A percentile compares a stretch with the other conserved stretches of the same genome.
These are phyloP conservation scores for Ethmia dodecea DNA, from an alignment of 2,888 invertebrate species.

Conservation along the genomic window DNA sequence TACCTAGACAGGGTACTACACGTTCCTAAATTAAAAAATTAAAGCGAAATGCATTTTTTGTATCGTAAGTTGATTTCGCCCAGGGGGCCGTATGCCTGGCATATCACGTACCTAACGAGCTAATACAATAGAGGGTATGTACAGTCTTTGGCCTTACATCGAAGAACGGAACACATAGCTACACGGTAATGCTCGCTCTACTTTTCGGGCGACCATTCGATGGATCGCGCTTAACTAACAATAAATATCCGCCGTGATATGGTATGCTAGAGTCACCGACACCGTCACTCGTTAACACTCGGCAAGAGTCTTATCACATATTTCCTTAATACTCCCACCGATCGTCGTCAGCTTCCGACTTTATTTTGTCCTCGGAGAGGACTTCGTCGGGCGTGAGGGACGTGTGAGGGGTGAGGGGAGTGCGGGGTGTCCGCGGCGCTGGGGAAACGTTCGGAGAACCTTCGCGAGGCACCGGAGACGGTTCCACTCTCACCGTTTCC, in stretches of 20 bases:
- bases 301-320: slow-evolving; percentile 19
- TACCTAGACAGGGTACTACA: slow-evolving; percentile 60
- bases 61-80: slow-evolving; percentile 57
- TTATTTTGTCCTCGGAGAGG: slow-evolving; percentile 72
- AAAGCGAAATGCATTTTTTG: slow-evolving; percentile 75
- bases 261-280: slow-evolving; percentile 24
- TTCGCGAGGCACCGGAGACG: slow-evolving; percentile 81
- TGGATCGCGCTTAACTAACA: slow-evolving; percentile 25
- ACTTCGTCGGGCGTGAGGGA: slow-evolving; percentile 42
- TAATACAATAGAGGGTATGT: slow-evolving; percentile 42
- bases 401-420: slow-evolving; percentile 31
- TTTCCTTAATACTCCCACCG: slow-evolving; percentile 77
- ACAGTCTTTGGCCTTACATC: slow-evolving; percentile 75
- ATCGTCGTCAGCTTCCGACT: slow-evolving; percentile 79
- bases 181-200: slow-evolving; percentile 47
- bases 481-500: slow-evolving; percentile 87
- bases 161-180: slow-evolving; percentile 49
- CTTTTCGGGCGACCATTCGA: slow-evolving; percentile 27
- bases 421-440: slow-evolving; percentile 30
- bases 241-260: slow-evolving; percentile 35
- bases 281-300: slow-evolving; percentile 37
- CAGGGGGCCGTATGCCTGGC: slow-evolving; percentile 37
- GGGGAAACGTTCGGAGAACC: slow-evolving; percentile 50
- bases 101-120: slow-evolving; percentile 42
- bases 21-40: slow-evolving; percentile 50